Percentiles rank a stretch among this genome's conserved stretches.
phyloP scores from a whole-genome alignment of 2,797 vertebrate species.

The Pygocentrus nattereri region DNA sequence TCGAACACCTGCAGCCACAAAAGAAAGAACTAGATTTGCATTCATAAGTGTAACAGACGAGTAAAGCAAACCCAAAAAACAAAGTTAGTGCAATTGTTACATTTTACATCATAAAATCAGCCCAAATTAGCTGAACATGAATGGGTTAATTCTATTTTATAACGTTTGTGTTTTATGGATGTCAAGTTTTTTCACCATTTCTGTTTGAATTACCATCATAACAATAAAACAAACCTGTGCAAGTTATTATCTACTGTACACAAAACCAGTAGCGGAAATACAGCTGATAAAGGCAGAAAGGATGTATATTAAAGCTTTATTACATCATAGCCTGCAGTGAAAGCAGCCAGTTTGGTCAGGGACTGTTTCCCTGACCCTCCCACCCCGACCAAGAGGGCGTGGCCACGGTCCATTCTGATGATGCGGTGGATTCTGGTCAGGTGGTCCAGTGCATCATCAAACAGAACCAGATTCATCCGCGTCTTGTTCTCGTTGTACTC shows the following conservation, averaged over 20 bases:
- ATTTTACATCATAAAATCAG: no score
- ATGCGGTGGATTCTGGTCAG: conserved; percentile 89
- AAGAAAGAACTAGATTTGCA: no score
- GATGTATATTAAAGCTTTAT: conserved; percentile 17
- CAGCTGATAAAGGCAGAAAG: not conserved
- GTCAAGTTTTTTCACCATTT: no score
- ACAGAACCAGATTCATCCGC: conserved; percentile 92
- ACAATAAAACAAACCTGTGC: not conserved
- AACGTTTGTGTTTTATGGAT: no score
- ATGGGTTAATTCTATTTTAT: no score
- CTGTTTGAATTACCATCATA: not conserved
- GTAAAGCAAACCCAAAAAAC: no score
- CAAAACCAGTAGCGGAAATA: no score
- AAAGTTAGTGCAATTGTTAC: no score
- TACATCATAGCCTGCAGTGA: conserved; percentile 91
- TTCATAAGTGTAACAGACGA: no score
- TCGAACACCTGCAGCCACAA: conserved; percentile 86
- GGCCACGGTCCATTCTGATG: conserved; percentile 89
- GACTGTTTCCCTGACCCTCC: conserved; percentile 96
- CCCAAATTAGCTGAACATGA: no score
- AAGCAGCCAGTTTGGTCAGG: conserved; percentile 89
- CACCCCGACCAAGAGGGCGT: conserved; percentile 91
- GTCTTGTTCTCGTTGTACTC: conserved; percentile 90
- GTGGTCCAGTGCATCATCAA: conserved; percentile 95
- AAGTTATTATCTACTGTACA: not conserved